phyloP scores from a whole-genome alignment of 2,888 invertebrate genomes.

The Phrixothrix hirtus region DNA sequence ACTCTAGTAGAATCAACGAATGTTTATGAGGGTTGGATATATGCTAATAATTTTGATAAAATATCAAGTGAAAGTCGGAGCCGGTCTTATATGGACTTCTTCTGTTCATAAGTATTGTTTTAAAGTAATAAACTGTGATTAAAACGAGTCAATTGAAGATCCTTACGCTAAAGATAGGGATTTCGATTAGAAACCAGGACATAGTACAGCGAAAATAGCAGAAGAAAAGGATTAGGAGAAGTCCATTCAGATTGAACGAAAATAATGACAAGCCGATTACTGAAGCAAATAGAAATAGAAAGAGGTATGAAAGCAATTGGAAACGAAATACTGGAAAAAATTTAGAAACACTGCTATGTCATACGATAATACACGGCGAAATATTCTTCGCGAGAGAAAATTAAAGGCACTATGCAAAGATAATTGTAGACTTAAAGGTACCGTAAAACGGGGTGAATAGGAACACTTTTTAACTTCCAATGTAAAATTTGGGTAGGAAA shows the following conservation, averaged over 20 bases:
- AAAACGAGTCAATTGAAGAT: neutral
- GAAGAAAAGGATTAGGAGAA: neutral
- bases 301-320: neutral
- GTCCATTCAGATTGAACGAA: neutral
- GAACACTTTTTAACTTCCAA: too few species aligned
- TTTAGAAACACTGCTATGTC: neutral
- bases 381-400: neutral
- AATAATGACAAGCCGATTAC: too few species aligned
- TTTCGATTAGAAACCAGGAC: neutral
- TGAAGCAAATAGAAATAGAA: neutral
- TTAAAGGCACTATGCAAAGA: too few species aligned
- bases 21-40: too few species aligned
- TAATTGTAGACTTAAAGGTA: slow-evolving; percentile 3
- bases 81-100: too few species aligned
- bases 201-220: neutral
- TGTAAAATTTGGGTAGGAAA: too few species aligned
- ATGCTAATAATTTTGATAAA: too few species aligned
- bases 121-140: too few species aligned
- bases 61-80: too few species aligned
- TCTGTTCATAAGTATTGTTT: too few species aligned
- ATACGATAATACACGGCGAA: neutral
- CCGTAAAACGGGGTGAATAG: too few species aligned
- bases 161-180: neutral
- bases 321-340: slow-evolving; percentile 1
- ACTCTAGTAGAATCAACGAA: too few species aligned